phyloP scores from a whole-genome alignment of 2,888 invertebrate species.

The Buathra laborator region DNA sequence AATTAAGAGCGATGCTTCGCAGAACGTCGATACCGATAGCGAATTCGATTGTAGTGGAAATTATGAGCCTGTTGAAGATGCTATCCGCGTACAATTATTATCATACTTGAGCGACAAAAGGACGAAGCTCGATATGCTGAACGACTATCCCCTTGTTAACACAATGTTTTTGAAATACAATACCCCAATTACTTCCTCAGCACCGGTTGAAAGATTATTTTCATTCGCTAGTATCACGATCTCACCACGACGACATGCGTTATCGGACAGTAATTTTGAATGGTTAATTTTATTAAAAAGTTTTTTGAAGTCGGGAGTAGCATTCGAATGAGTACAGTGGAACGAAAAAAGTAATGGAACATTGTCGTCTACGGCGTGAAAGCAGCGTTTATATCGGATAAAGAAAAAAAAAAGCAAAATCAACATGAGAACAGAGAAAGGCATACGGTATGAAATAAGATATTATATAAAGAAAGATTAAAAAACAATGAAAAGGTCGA shows the following conservation, averaged over 20 bases:
- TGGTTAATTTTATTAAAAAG: neutral
- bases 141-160: slow-evolving; percentile 25
- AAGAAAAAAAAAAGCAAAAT: too few species aligned
- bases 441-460: too few species aligned
- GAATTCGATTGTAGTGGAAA: neutral
- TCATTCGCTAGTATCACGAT: neutral
- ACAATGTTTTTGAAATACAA: slow-evolving; percentile 44
- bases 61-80: neutral
- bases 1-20: neutral
- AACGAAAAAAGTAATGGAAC: too few species aligned
- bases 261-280: neutral
- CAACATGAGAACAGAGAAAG: too few species aligned
- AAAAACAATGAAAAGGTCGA: too few species aligned
- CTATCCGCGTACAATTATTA: slow-evolving; percentile 8
- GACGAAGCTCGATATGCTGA: neutral
- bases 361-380: too few species aligned
- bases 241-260: neutral
- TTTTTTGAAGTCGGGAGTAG: too few species aligned
- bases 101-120: slow-evolving; percentile 29
- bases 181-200: too few species aligned
- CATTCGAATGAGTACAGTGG: too few species aligned
- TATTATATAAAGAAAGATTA: too few species aligned
- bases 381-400: too few species aligned
- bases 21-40: slow-evolving; percentile 23
- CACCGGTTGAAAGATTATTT: too few species aligned